A percentile compares a stretch with the other conserved stretches of the same genome.
Conservation (phyloP, 2,797 vertebrate species). For the Melanotaenia nigrans region DNA sequence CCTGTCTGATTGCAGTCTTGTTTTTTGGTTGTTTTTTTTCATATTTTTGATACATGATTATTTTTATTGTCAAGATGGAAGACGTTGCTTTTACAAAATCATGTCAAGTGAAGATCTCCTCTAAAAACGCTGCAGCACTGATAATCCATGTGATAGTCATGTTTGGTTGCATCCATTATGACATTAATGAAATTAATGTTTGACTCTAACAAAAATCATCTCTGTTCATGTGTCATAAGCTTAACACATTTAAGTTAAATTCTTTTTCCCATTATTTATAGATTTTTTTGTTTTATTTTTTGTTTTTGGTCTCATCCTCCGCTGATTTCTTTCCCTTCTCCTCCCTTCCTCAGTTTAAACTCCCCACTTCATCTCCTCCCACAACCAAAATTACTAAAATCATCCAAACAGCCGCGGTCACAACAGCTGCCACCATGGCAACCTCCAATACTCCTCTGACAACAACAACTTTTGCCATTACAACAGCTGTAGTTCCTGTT, state of each 20-base stretch:
- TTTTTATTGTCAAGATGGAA: no score
- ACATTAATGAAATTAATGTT: neutral
- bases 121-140: no score
- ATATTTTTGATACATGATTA: no score
- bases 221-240: slow-evolving; percentile 29
- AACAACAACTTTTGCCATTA: slow-evolving; percentile 18
- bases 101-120: no score
- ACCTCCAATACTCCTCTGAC: slow-evolving; percentile 16
- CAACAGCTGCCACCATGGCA: slow-evolving; percentile 37
- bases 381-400: slow-evolving; percentile 65
- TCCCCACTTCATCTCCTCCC: slow-evolving; percentile 76
- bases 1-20: no score
- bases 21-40: no score
- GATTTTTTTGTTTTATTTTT: slow-evolving; percentile 50
- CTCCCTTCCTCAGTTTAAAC: slow-evolving; percentile 77
- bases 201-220: slow-evolving; percentile 3
- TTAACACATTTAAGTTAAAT: slow-evolving; percentile 52
- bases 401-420: slow-evolving; percentile 50
- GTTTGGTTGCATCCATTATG: no score
- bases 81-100: no score
- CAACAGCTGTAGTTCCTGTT: slow-evolving; percentile 29
- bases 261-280: slow-evolving; percentile 54
- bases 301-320: slow-evolving; percentile 67
- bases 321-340: slow-evolving; percentile 37
- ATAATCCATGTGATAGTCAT: no score